A percentile compares a stretch with the other conserved stretches of the same genome.
Evolutionary conservation across 2,113 vertebrate genomes (phyloP).

Genomic region (Datnioides undecimradiatus): DNA sequence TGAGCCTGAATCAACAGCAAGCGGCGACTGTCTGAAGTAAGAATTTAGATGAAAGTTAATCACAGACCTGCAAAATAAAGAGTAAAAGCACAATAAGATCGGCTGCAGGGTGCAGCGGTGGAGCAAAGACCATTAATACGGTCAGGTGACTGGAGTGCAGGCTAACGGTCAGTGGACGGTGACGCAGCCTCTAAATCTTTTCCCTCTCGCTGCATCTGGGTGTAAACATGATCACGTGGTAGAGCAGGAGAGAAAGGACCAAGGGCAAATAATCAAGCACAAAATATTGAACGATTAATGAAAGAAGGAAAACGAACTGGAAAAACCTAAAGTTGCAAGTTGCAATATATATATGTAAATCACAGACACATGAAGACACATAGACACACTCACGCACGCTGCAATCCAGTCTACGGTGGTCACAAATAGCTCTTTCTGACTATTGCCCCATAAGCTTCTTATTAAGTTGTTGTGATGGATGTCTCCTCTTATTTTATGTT

Average conservation of each 20-base stretch:
- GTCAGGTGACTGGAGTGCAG: constrained; percentile 59
- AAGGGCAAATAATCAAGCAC: not conserved
- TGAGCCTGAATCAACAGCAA: constrained; percentile 5
- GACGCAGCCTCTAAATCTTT: constrained; percentile 65
- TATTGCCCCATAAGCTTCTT: constrained; percentile 22
- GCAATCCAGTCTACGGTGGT: constrained; percentile 6
- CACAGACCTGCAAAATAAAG: constrained; percentile 1
- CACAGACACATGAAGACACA: not conserved
- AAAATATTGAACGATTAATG: constrained; percentile 2
- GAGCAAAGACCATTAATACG: constrained; percentile 50
- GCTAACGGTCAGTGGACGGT: constrained; percentile 46
- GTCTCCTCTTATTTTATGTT: constrained; percentile 29
- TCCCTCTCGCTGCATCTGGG: constrained; percentile 52
- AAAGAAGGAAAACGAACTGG: not conserved
- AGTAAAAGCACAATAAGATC: constrained; percentile 39
- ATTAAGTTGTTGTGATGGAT: constrained; percentile 41
- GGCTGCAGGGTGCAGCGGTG: constrained; percentile 26
- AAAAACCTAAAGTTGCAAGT: no score
- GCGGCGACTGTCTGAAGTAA: not conserved
- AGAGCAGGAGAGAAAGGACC: not conserved
- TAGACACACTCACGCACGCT: not conserved
- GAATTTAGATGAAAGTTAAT: not conserved
- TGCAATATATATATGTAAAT: no score
- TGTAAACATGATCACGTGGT: constrained; percentile 67
- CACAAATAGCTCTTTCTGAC: constrained; percentile 16